Base-by-base conservation (phyloP, 2,113 vertebrate genomes). In the Excalfactoria chinensis region DNA sequence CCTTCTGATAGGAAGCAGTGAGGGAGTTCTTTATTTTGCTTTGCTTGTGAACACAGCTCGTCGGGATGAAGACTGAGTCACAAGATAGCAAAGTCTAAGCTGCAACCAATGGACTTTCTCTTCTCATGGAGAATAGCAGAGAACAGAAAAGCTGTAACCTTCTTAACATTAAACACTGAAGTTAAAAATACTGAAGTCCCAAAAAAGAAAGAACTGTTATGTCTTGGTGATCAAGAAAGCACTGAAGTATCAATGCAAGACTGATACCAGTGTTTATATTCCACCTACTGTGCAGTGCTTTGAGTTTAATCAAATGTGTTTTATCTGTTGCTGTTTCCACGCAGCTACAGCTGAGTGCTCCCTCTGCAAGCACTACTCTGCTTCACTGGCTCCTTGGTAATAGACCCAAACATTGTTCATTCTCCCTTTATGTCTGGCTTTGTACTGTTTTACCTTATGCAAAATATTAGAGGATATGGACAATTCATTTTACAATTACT, bases 201-300 rank as follows among this genome's bases (percentile, higher is more conserved):
- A 0, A 21, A 34, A 68, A 55, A 81, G 9, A 37, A 58, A 49
- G 48, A 9, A 30, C 49, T 66, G 15, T 44, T 60, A 11, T 5
- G 12, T 32, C 28, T 43, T 14, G 22, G 21, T 37, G 5, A 68
- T 12, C 19, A 78, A 49, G 53, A 78, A 6, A 84, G 10, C 7
- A 3, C 53, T 51, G 18, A 75, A 78, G 22, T 71, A 75, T 14
- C 1, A 1, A 28, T 23, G 28, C 9, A 9, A 0, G 0, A 15
- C 7, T 28, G 28, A 55, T 68, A 51, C 4, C 48, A 28, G 23
- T 15, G 37, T 67, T 41, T 62, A 20, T 30, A 19, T 62, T 77
- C 43, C 41, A 35, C 7, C 25, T 46, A 8, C 9, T 76, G 15
- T 35, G 30, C 35, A 6, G 13, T 53, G 0, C 37, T 23, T 88